Evolutionary conservation across 2,113 vertebrate genomes (phyloP).

Genomic region (Plecotus auritus): DNA sequence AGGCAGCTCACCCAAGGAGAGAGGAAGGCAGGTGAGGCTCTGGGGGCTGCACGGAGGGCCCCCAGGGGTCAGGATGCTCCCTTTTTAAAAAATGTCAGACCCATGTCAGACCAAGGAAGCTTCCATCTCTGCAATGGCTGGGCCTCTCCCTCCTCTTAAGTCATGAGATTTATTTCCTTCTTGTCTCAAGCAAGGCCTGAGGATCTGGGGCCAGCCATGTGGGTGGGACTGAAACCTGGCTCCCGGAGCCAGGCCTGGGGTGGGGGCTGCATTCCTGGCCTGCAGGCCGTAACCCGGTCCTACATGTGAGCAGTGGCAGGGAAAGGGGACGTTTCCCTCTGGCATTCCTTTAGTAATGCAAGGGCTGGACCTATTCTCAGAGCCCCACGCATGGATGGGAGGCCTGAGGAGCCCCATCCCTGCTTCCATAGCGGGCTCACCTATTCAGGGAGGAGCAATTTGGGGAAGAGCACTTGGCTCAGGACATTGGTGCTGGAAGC

Average conservation of each 20-base stretch:
- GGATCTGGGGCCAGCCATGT: accelerated
- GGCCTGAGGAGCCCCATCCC: neutral
- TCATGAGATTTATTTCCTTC: accelerated
- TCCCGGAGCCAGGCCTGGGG: neutral
- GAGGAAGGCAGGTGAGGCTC: neutral
- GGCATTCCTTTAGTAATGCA: neutral
- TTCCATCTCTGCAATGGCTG: neutral
- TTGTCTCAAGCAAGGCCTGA: neutral
- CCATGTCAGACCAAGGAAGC: neutral
- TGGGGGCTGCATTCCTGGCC: neutral
- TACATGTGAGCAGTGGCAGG: neutral
- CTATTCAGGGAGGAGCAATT: neutral
- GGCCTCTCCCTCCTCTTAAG: neutral
- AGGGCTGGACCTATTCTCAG: neutral
- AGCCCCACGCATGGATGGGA: neutral
- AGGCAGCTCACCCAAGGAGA: neutral
- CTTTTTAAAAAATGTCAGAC: neutral
- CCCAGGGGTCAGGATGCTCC: neutral
- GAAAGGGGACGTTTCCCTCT: neutral
- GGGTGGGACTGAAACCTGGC: neutral
- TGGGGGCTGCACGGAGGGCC: neutral
- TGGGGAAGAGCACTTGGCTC: neutral
- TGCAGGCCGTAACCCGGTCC: neutral
- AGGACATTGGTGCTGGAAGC: neutral
- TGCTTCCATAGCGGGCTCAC: neutral